Evolutionary conservation across 2,888 invertebrate genomes (phyloP).

Genomic region (Melolontha melolontha): DNA sequence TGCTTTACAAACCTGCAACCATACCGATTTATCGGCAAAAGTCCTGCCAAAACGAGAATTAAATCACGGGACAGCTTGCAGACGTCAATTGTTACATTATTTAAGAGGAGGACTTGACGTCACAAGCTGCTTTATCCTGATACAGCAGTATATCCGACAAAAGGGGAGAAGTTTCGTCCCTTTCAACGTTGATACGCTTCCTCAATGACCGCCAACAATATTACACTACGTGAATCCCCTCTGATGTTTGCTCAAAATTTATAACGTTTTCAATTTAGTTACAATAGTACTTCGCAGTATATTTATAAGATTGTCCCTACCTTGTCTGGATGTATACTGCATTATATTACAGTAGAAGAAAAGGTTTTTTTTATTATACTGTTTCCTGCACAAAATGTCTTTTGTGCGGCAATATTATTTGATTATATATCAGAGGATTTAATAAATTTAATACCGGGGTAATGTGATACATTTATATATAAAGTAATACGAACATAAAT

Average conservation of each 20-base stretch:
- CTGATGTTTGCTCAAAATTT: conserved; percentile 20
- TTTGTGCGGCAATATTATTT: too few relatives aligned
- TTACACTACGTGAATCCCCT: conserved; percentile 13
- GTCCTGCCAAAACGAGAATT: conserved; percentile 42
- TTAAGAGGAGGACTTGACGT: conserved; percentile 44
- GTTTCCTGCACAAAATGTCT: too few relatives aligned
- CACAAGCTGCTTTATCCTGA: conserved; percentile 42
- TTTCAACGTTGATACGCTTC: conserved; percentile 19
- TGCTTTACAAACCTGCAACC: background rate
- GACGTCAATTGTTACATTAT: conserved; percentile 49
- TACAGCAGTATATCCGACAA: conserved; percentile 34
- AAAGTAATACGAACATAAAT: too few relatives aligned
- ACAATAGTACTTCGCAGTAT: conserved; percentile 1
- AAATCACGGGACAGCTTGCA: conserved; percentile 44
- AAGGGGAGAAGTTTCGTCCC: conserved; percentile 35
- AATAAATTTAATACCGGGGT: too few relatives aligned
- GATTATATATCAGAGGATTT: too few relatives aligned
- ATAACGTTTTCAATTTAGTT: conserved; percentile 31
- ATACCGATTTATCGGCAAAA: conserved; percentile 8
- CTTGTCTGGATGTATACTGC: too few relatives aligned
- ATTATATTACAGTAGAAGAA: too few relatives aligned
- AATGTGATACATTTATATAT: too few relatives aligned
- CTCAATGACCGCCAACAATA: conserved; percentile 22
- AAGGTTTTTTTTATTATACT: too few relatives aligned
- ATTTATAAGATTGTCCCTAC: too few relatives aligned